Base-by-base conservation (phyloP, 2,888 invertebrate species). In the Drosophila pseudotalamancana region DNA sequence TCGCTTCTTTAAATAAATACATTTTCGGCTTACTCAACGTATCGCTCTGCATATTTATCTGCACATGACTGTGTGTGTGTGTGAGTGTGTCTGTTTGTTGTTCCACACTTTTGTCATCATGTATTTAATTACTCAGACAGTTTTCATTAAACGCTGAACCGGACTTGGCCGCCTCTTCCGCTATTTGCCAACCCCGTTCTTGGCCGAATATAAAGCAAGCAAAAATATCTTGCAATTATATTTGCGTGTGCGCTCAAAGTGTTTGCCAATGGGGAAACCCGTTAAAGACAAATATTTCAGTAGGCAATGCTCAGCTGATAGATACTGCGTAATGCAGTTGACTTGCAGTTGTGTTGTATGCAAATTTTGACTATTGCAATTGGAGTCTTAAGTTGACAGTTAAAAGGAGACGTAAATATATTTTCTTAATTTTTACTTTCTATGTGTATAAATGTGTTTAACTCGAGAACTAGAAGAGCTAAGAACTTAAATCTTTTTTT, bases 61-160 rank as follows among this genome's bases (percentile, higher is more conserved):
- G 40, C 8, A n/a, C n/a, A n/a, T n/a, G n/a, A n/a, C 11, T 29
- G 34, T 18, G 14, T 21, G 29, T 37, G 9, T 45, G 5, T 27
- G 29, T 46, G 14, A 29, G 12, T 39, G 21, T 39, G 11, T 43
- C 12, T 55, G 50, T 45, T 23, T 64, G 45, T 48, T n/a, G 59
- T 46, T 34, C 45, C 49, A 42, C 48, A 56, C 74, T 73, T 87
- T 69, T 84, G 85, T 85, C 87, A 77, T 81, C 87, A 67, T 85
- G 81, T 85, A 81, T 87, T 87, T 81, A 81, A 81, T 87, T 81
- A 81, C 87, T 81, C 87, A 65, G 85, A 69, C 78, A 65, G 85
- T 65, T 87, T 81, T 77, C 64, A 81, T 87, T 84, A 87, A 79
- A 79, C 62, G 77, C 56, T 32, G 53, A 35, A 74, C 69, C 51